A percentile compares a stretch with the other conserved stretches of the same genome.
These are phyloP conservation scores for Centrocercus urophasianus DNA, from an alignment of 2,113 vertebrate genomes.

Conservation along the genomic window DNA sequence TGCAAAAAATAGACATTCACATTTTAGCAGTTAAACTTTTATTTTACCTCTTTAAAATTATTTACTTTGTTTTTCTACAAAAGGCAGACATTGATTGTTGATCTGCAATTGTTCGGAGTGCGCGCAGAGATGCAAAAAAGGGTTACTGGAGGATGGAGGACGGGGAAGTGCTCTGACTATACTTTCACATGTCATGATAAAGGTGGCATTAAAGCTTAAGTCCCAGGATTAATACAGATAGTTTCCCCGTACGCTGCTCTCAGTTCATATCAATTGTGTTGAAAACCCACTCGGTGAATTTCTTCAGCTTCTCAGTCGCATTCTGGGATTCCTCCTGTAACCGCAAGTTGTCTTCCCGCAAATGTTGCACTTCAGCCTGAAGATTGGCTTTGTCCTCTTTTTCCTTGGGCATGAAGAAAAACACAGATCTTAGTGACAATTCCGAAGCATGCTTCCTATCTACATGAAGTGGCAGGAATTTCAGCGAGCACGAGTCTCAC, in stretches of 20 bases:
- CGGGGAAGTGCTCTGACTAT: conserved; percentile 53
- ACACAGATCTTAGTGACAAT: conserved; percentile 5
- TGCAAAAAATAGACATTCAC: conserved; percentile 90
- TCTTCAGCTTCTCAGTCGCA: conserved; percentile 95
- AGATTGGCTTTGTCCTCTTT: conserved; percentile 92
- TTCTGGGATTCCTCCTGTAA: conserved; percentile 96
- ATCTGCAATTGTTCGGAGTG: conserved; percentile 73
- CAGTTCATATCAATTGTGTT: conserved; percentile 98
- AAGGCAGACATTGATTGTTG: conserved; percentile 82
- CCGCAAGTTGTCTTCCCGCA: conserved; percentile 94
- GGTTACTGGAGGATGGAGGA: conserved; percentile 50
- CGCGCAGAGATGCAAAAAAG: conserved; percentile 64
- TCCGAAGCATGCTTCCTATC: neutral
- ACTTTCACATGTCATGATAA: conserved; percentile 52
- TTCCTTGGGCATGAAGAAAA: conserved; percentile 80
- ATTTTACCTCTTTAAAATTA: conserved; percentile 83
- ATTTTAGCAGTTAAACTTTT: conserved; percentile 86
- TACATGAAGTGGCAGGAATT: neutral
- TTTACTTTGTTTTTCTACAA: conserved; percentile 81
- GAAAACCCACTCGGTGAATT: conserved; percentile 98
- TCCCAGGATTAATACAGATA: conserved; percentile 41
- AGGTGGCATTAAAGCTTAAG: conserved; percentile 59
- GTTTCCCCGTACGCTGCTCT: conserved; percentile 23
- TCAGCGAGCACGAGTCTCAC: neutral
- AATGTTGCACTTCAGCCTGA: conserved; percentile 89